Conservation (phyloP, 92 coral and sea anemone species). For the Micromussa lordhowensis region DNA sequence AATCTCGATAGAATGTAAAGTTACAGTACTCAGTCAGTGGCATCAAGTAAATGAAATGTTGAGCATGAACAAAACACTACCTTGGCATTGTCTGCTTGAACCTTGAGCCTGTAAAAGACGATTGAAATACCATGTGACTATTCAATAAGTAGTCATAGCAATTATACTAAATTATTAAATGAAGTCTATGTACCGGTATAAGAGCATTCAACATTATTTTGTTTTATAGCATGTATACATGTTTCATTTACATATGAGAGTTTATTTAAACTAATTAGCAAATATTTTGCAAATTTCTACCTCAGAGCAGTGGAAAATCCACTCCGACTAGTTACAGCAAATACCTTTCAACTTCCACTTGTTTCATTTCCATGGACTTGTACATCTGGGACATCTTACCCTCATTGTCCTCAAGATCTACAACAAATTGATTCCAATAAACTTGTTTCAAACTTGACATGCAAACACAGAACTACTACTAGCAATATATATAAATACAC, state of each 20-base stretch:
- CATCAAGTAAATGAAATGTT: not conserved
- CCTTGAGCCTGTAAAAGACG: constrained; percentile 67
- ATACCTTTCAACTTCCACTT: constrained; percentile 90
- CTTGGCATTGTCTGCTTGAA: constrained; percentile 85
- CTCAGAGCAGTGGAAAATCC: not conserved
- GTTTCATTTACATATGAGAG: too few relatives aligned
- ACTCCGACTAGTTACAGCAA: not conserved
- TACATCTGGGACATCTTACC: constrained; percentile 79
- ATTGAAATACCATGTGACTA: not conserved
- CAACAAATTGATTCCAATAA: not conserved
- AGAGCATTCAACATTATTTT: too few relatives aligned
- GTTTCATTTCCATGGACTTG: constrained; percentile 88
- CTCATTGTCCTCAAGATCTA: constrained; percentile 89
- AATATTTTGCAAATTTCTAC: not conserved
- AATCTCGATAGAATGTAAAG: not conserved
- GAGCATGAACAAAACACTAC: constrained; percentile 37
- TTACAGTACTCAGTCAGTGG: too few relatives aligned
- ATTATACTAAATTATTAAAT: too few relatives aligned
- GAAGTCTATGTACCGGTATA: too few relatives aligned
- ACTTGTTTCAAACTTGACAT: not conserved
- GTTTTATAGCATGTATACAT: not conserved
- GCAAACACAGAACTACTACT: not conserved
- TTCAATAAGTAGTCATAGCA: not conserved
- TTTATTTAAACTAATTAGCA: not conserved
- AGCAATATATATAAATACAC: too few relatives aligned